These are phyloP conservation scores for Colinus virginianus DNA, from an alignment of 2,113 vertebrate genomes.

Conservation along the genomic window DNA sequence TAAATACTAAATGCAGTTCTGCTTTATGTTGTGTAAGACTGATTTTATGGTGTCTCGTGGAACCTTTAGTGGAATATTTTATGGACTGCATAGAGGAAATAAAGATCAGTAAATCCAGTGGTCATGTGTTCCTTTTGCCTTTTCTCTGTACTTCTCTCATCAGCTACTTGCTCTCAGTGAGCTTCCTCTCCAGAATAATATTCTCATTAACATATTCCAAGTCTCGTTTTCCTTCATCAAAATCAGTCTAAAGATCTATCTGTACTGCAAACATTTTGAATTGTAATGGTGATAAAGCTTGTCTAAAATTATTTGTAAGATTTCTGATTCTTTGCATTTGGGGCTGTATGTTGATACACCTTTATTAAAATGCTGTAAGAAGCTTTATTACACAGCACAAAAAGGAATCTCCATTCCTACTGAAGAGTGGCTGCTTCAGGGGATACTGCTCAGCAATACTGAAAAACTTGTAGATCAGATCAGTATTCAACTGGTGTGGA, in stretches of 20 bases:
- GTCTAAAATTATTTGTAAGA: not conserved
- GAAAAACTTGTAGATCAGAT: not conserved
- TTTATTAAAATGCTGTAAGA: not conserved
- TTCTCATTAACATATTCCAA: not conserved
- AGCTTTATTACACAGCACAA: not conserved
- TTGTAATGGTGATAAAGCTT: not conserved
- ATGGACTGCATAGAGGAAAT: not conserved
- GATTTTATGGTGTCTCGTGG: not conserved
- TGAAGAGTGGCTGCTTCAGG: not conserved
- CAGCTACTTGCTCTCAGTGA: not conserved
- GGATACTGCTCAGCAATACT: not conserved
- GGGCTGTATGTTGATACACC: not conserved
- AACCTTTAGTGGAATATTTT: not conserved
- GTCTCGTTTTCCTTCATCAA: not conserved
- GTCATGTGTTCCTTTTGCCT: not conserved
- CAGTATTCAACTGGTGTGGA: not conserved
- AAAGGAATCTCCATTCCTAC: not conserved
- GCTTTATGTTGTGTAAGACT: not conserved
- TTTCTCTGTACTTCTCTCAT: not conserved
- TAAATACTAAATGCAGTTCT: not conserved
- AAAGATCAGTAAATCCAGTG: not conserved
- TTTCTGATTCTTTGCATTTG: not conserved
- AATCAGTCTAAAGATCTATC: not conserved
- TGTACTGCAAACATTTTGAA: not conserved
- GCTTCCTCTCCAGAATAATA: not conserved